Percentiles rank a stretch among this genome's conserved stretches.
phyloP scores from a whole-genome alignment of 30 jellyfish, hydroid and myxozoan genomes.

The Sanderia malayensis region DNA sequence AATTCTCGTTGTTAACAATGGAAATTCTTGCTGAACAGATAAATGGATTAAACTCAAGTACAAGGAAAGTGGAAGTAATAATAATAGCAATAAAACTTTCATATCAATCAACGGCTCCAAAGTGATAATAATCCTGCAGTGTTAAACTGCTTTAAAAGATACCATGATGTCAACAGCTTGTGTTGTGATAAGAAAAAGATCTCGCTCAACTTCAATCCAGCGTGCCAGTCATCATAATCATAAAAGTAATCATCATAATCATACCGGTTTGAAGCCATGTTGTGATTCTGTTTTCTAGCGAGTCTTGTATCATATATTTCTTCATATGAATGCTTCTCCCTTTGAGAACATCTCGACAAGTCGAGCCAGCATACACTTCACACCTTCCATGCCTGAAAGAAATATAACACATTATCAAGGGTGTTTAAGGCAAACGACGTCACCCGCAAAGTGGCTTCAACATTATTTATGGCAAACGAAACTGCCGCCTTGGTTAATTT shows the following conservation, averaged over 20 bases:
- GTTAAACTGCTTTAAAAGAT: background rate
- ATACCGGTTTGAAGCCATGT: slow-evolving; percentile 55
- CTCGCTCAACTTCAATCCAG: background rate
- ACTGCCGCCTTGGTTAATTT: no score
- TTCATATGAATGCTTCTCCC: slow-evolving; percentile 33
- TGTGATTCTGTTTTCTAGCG: slow-evolving; percentile 23
- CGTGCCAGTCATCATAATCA: background rate
- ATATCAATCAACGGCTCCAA: slow-evolving; percentile 31
- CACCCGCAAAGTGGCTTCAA: no score
- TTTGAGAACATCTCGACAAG: slow-evolving; percentile 32
- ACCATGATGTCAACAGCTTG: background rate
- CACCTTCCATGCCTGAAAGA: slow-evolving; percentile 42
- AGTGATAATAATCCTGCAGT: slow-evolving; percentile 4
- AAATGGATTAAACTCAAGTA: slow-evolving; percentile 13
- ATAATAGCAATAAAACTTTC: slow-evolving; percentile 25
- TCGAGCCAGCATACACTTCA: slow-evolving; percentile 43
- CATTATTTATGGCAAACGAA: no score
- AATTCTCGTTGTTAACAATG: no score
- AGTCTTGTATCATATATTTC: slow-evolving; percentile 10
- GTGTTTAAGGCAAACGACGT: no score
- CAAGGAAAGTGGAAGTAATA: slow-evolving; percentile 5
- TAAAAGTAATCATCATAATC: background rate
- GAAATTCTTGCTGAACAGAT: background rate
- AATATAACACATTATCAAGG: no score
- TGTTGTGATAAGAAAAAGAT: slow-evolving; percentile 2